These are phyloP conservation scores for Melipona bicolor DNA, from an alignment of 2,888 invertebrate genomes.

Conservation along the genomic window DNA sequence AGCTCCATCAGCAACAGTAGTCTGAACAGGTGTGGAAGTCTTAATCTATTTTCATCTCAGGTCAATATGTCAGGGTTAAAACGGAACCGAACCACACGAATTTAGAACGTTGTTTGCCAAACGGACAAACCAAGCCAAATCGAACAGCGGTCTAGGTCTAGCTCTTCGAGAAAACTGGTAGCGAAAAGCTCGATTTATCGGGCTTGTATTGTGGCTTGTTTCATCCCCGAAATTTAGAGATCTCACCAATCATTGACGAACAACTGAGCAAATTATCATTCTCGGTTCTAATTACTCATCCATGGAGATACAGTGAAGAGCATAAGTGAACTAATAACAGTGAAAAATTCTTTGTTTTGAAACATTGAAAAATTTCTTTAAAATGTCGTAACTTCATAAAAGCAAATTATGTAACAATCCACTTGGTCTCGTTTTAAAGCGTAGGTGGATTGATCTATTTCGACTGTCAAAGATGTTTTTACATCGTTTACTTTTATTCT, in stretches of 20 bases:
- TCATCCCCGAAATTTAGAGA: background rate
- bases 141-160: conserved; percentile 44
- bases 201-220: background rate
- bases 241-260: background rate
- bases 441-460: too few species aligned
- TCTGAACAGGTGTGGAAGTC: conserved; percentile 54
- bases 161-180: conserved; percentile 10
- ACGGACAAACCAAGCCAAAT: conserved; percentile 56
- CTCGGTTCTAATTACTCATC: background rate
- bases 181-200: background rate
- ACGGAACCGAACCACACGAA: conserved; percentile 64
- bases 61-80: conserved; percentile 78
- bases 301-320: background rate
- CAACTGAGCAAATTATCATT: background rate
- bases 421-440: too few species aligned
- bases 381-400: too few species aligned
- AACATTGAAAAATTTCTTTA: too few species aligned
- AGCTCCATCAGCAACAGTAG: conserved; percentile 5
- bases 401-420: too few species aligned
- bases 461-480: too few species aligned
- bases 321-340: too few species aligned
- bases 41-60: conserved; percentile 73
- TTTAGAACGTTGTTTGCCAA: conserved; percentile 65
- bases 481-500: too few species aligned
- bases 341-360: too few species aligned